Conservation (phyloP, 2,888 invertebrate genomes). For the Pasiphila rectangulata region DNA sequence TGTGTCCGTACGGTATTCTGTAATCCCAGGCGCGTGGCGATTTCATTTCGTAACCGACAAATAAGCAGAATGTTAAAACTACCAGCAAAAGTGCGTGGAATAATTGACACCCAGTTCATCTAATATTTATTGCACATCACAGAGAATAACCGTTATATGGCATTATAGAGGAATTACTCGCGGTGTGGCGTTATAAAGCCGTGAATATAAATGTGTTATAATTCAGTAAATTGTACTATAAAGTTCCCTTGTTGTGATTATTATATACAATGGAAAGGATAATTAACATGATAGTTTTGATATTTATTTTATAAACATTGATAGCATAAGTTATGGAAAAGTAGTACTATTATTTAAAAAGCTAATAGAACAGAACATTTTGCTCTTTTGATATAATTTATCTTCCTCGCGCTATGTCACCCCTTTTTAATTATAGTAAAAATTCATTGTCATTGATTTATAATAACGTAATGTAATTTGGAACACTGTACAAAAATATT, state of each 20-base stretch:
- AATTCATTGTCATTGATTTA: no score
- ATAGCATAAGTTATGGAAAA: no score
- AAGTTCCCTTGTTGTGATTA: slow-evolving; percentile 38
- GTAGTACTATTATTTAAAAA: no score
- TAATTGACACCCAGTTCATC: slow-evolving; percentile 69
- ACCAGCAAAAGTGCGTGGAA: slow-evolving; percentile 51
- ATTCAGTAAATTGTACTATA: slow-evolving; percentile 40
- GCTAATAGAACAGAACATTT: no score
- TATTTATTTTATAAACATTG: no score
- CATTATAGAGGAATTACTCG: slow-evolving; percentile 52
- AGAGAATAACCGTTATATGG: slow-evolving; percentile 64
- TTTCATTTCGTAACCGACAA: slow-evolving; percentile 71
- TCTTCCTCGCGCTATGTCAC: no score
- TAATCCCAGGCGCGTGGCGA: slow-evolving; percentile 72
- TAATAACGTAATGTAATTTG: no score
- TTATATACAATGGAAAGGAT: slow-evolving; percentile 12
- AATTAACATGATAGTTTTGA: slow-evolving; percentile 6
- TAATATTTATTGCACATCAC: slow-evolving; percentile 73
- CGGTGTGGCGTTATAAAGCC: slow-evolving; percentile 45
- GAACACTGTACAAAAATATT: no score
- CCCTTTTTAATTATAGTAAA: no score
- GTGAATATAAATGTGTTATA: slow-evolving; percentile 48
- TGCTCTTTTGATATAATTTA: no score
- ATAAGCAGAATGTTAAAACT: slow-evolving; percentile 71
- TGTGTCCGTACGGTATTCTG: slow-evolving; percentile 44